phyloP scores from a whole-genome alignment of 2,888 invertebrate species.

The Adineta ricciae region DNA sequence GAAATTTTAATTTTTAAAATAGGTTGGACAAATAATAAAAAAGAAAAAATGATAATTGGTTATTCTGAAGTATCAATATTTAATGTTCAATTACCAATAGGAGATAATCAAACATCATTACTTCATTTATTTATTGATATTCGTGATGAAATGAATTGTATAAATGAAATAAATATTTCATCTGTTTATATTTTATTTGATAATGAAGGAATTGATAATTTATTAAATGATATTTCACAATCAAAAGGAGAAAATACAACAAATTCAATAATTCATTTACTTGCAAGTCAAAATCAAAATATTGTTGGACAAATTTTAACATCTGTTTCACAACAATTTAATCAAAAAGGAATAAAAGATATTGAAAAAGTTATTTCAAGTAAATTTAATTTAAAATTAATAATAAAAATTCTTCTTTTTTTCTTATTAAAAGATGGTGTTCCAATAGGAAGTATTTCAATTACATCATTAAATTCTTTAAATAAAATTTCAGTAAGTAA shows the following conservation, averaged over 20 bases:
- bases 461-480: not conserved
- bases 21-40: not conserved
- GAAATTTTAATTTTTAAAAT: not conserved
- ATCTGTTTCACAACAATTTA: too few relatives aligned
- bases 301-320: too few relatives aligned
- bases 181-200: too few relatives aligned
- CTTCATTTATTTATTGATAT: not conserved
- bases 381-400: too few relatives aligned
- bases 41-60: not conserved
- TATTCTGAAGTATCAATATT: not conserved
- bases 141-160: not conserved
- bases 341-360: too few relatives aligned
- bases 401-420: not conserved
- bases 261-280: too few relatives aligned
- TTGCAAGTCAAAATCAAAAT: too few relatives aligned
- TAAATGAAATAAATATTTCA: not conserved
- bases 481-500: not conserved
- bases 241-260: too few relatives aligned
- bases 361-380: too few relatives aligned
- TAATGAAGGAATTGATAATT: too few relatives aligned
- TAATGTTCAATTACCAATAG: not conserved
- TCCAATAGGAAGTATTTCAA: not conserved
- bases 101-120: not conserved
- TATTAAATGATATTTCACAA: too few relatives aligned
- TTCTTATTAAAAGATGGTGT: not conserved